phyloP scores from a whole-genome alignment of 2,797 vertebrate species.

The Phaenicophaeus curvirostris region DNA sequence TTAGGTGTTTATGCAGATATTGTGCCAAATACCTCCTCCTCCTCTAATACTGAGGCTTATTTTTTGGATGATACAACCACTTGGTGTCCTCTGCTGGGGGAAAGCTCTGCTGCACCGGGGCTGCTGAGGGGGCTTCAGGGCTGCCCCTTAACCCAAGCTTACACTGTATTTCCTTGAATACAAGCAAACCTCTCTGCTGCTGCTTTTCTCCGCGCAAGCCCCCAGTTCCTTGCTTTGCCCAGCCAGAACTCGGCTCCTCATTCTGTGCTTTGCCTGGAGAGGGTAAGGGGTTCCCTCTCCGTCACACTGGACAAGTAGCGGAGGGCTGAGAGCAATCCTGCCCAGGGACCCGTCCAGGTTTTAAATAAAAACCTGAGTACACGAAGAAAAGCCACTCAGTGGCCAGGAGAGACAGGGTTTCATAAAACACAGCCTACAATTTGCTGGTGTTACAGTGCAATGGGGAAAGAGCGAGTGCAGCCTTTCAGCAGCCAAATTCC shows the following conservation, averaged over 20 bases:
- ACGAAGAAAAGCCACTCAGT: not conserved
- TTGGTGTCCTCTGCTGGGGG: not conserved
- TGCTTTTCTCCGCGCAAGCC: not conserved
- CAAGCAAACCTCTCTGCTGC: not conserved
- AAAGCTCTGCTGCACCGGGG: not conserved
- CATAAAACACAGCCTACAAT: not conserved
- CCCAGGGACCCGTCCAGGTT: accelerated
- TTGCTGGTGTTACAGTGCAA: not conserved
- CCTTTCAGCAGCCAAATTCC: not conserved
- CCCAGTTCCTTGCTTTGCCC: not conserved
- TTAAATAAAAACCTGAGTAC: not conserved
- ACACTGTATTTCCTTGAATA: not conserved
- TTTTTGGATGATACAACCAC: not conserved
- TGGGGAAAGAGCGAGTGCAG: accelerated
- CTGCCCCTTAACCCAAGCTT: not conserved
- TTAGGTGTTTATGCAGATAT: not conserved
- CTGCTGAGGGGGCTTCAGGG: not conserved
- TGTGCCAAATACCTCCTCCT: not conserved
- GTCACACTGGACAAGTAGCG: not conserved
- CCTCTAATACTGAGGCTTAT: not conserved
- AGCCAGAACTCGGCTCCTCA: not conserved
- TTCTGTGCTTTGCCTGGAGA: not conserved
- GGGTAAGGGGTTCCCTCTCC: not conserved
- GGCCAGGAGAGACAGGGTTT: not conserved
- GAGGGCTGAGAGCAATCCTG: not conserved